Evolutionary conservation across 2,888 invertebrate genomes (phyloP).

Genomic region (Protophormia terraenovae): DNA sequence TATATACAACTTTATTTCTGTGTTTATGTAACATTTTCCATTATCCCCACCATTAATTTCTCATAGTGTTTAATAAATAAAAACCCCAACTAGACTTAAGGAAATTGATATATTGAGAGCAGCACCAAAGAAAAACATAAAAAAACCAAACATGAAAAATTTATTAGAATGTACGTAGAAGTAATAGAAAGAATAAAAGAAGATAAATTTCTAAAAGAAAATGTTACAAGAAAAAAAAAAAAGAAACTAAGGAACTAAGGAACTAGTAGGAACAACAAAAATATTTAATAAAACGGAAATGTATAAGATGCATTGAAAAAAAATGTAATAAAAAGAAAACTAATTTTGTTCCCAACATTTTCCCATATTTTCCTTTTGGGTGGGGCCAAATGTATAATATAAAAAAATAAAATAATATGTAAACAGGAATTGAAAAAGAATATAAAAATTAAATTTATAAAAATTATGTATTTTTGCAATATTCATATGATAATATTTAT

Average conservation of each 20-base stretch:
- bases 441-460: too few species aligned
- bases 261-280: neutral
- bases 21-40: too few species aligned
- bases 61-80: constrained; percentile 27
- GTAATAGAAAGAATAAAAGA: constrained; percentile 7
- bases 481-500: too few species aligned
- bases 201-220: constrained; percentile 13
- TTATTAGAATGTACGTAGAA: constrained; percentile 8
- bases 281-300: constrained; percentile 2
- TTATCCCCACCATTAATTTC: too few species aligned
- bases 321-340: neutral
- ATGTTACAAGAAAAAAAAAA: neutral
- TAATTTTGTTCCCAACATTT: neutral
- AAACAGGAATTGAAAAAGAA: neutral
- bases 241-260: too few species aligned
- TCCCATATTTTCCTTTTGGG: constrained; percentile 10
- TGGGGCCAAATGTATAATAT: neutral
- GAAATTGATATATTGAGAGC: constrained; percentile 43
- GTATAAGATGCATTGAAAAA: neutral
- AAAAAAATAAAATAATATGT: neutral
- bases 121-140: neutral
- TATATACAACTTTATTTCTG: too few species aligned
- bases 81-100: constrained; percentile 5
- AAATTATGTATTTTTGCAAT: too few species aligned
- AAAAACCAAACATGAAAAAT: constrained; percentile 20